Evolutionary conservation across 2,888 invertebrate genomes (phyloP), one percentile per base, ranked within the genome.

Genomic region (Agrotis ipsilon): DNA sequence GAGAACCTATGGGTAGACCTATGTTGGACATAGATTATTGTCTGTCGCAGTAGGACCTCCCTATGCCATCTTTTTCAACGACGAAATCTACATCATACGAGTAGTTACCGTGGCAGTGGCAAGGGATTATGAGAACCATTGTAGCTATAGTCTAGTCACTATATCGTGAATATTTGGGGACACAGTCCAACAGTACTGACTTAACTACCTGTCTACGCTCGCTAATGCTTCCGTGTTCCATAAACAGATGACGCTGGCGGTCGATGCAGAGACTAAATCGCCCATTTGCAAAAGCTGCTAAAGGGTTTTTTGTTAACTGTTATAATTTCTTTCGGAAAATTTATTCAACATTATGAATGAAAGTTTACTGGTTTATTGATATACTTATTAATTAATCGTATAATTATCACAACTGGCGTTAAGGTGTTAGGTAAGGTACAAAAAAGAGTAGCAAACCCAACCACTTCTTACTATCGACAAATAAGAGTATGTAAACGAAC

Each of bases 401-500:
- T 39, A 39, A 39, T 9, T 7, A 39, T 11, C 11, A 39, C 39
- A 39, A 0, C 39, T 11, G 11, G 9, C 11, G 39, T 39, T 45
- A 45, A 39, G 11, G 9, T 39, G 39, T 39, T 45, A 45, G 45
- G 14, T 14, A 45, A 16, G 16, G 16, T 16, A 6, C 45, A 16
- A 24, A n/a, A 32, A 27, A 27, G 27, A 2, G n/a, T 3, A n/a
- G 39, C 39, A 32, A n/a, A 32, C n/a, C 27, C 18, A 13, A 27
- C 13, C 27, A 54, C n/a, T n/a, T 24, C 52, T 27, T 63, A 24
- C 3, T 27, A 45, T 24, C 14, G 7, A 58, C 9, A 21, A 45
- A 46, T 13, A 71, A 51, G 32, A 78, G 39, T 46, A 19, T 24
- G 1, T 19, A 13, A 78, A 46, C 62, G 77, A 68, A 63, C 21